These are phyloP conservation scores for Toxotes chatareus DNA, from an alignment of 2,113 vertebrate species.

Conservation along the genomic window DNA sequence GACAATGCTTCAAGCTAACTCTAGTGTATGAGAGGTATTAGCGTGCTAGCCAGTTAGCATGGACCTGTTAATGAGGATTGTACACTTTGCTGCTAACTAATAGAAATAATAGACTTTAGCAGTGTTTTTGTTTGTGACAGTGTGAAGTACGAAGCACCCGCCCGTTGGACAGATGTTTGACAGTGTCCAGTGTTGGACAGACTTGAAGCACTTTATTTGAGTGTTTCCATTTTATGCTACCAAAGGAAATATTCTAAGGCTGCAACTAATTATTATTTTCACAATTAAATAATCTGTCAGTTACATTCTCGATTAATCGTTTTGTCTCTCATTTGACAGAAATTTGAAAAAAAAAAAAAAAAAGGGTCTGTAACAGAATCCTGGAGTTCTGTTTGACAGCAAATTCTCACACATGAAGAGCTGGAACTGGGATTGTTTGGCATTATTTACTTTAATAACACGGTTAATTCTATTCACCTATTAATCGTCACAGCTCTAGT, in stretches of 20 bases:
- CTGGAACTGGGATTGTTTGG: background rate
- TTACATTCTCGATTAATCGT: background rate
- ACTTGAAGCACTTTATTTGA: background rate
- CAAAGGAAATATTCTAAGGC: background rate
- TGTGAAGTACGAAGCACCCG: background rate
- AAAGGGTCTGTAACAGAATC: background rate
- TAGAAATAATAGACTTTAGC: background rate
- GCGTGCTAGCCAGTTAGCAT: slow-evolving; percentile 38
- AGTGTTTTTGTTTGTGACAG: background rate
- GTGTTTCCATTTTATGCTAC: background rate
- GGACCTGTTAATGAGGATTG: slow-evolving; percentile 39
- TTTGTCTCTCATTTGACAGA: background rate
- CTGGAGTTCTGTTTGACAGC: background rate
- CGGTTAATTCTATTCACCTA: background rate
- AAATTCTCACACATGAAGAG: too few species aligned
- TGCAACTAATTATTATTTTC: background rate
- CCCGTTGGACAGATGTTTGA: background rate
- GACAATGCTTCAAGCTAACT: slow-evolving; percentile 72
- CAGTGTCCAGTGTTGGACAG: background rate
- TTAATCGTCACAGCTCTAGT: background rate
- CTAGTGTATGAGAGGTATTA: background rate
- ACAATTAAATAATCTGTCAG: background rate
- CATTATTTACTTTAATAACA: background rate
- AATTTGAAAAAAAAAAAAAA: background rate
- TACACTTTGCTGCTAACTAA: slow-evolving; percentile 2